A percentile compares a stretch with the other conserved stretches of the same genome.
phyloP scores from a whole-genome alignment of 2,888 invertebrate genomes.

The Lydus trimaculatus region DNA sequence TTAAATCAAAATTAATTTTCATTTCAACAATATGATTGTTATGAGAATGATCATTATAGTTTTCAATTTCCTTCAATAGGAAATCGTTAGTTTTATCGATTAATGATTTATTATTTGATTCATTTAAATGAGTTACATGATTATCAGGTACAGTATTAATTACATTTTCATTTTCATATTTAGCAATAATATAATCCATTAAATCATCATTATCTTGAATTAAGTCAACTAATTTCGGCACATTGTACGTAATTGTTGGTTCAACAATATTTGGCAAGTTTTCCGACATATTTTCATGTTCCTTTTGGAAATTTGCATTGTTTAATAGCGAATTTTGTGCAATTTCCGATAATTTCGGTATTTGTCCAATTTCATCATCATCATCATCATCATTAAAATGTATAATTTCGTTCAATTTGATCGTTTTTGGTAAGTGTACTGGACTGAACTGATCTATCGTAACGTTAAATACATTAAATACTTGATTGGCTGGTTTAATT shows the following conservation, averaged over 20 bases:
- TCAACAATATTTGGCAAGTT: slow-evolving; percentile 22
- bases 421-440: slow-evolving; percentile 35
- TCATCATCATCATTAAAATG: slow-evolving; percentile 31
- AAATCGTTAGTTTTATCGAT: slow-evolving; percentile 29
- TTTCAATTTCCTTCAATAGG: slow-evolving; percentile 28
- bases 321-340: slow-evolving; percentile 6
- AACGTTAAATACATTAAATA: slow-evolving; percentile 59
- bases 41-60: slow-evolving; percentile 30
- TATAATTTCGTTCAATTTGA: slow-evolving; percentile 43
- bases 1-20: slow-evolving; percentile 49
- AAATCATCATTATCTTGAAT: slow-evolving; percentile 51
- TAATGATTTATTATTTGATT: neutral
- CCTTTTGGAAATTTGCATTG: neutral
- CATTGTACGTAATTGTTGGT: slow-evolving; percentile 28
- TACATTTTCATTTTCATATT: slow-evolving; percentile 41
- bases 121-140: neutral
- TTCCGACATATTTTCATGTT: neutral
- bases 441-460: slow-evolving; percentile 53
- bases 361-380: neutral
- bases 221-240: slow-evolving; percentile 51
- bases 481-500: slow-evolving; percentile 55
- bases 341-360: neutral
- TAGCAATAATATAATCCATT: slow-evolving; percentile 50
- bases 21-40: neutral
- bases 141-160: slow-evolving; percentile 16